These are phyloP conservation scores for Hirtodrosophila trivittata DNA, from an alignment of 2,888 invertebrate genomes.

Conservation along the genomic window DNA sequence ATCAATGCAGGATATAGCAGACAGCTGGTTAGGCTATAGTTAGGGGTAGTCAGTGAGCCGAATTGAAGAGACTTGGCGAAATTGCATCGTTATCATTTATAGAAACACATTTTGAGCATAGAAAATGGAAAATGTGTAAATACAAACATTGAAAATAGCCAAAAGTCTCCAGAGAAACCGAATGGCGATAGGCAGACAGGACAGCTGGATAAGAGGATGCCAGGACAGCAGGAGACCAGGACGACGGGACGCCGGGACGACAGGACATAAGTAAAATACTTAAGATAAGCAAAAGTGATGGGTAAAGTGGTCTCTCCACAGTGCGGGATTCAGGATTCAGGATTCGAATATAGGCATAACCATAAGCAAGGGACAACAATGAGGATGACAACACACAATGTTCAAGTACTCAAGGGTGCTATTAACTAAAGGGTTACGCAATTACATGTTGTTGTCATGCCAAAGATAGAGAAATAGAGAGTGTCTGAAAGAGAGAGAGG, in stretches of 20 bases:
- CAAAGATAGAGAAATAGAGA: slow-evolving; percentile 9
- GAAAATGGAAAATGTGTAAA: slow-evolving; percentile 62
- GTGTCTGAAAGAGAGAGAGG: slow-evolving; percentile 14
- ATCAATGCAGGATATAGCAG: background rate
- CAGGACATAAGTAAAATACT: slow-evolving; percentile 75
- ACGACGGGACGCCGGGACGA: background rate
- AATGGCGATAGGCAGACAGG: slow-evolving; percentile 11
- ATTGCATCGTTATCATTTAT: slow-evolving; percentile 48
- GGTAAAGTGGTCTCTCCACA: slow-evolving; percentile 38
- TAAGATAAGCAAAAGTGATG: slow-evolving; percentile 77
- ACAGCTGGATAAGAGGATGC: slow-evolving; percentile 15
- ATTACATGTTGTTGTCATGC: slow-evolving; percentile 62
- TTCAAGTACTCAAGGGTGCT: slow-evolving; percentile 74
- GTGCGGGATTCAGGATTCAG: slow-evolving; percentile 31
- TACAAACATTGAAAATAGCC: slow-evolving; percentile 59
- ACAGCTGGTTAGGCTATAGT: slow-evolving; percentile 26
- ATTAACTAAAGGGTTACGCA: slow-evolving; percentile 80
- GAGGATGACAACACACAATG: slow-evolving; percentile 43
- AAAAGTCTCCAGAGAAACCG: slow-evolving; percentile 48
- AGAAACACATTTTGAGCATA: slow-evolving; percentile 33
- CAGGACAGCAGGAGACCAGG: slow-evolving; percentile 1
- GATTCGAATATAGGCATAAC: slow-evolving; percentile 46
- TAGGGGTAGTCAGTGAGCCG: slow-evolving; percentile 21
- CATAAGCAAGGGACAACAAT: slow-evolving; percentile 44
- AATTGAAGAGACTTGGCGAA: slow-evolving; percentile 22